phyloP scores from a whole-genome alignment of 2,113 vertebrate species.

The Sander vitreus region DNA sequence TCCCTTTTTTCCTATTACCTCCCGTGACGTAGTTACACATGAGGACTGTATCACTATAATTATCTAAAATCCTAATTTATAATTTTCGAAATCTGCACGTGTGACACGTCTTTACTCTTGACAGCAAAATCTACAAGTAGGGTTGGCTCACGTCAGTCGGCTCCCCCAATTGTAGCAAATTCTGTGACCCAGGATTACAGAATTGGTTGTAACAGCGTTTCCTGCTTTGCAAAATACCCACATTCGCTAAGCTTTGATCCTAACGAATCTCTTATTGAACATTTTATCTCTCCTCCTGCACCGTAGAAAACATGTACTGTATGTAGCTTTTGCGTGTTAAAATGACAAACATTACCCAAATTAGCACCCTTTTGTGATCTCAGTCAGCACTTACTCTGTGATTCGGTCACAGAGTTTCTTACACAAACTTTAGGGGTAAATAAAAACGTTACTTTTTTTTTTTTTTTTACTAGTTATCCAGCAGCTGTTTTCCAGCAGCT shows the following conservation, averaged over 20 bases:
- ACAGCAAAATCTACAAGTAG: neutral
- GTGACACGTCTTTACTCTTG: conserved; percentile 25
- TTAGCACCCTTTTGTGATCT: neutral
- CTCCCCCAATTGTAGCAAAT: neutral
- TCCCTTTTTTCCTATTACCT: conserved; percentile 20
- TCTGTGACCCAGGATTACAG: neutral
- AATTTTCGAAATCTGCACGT: neutral
- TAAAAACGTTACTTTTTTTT: neutral
- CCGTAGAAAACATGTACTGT: neutral
- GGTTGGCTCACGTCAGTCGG: conserved; percentile 9
- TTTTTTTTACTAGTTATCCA: conserved; percentile 8
- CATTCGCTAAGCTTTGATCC: neutral
- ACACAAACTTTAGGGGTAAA: neutral
- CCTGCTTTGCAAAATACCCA: neutral
- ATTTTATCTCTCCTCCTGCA: neutral
- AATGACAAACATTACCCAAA: neutral
- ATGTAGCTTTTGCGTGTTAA: neutral
- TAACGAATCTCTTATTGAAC: neutral
- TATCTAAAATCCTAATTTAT: conserved; percentile 11
- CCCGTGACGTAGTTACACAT: conserved; percentile 4
- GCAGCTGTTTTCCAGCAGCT: neutral
- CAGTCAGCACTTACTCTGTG: neutral
- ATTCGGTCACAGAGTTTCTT: neutral
- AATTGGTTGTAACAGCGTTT: neutral
- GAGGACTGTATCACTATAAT: conserved; percentile 13